Conservation (phyloP, 1,140 invertebrate genomes). For the Elysia chlorotica region DNA sequence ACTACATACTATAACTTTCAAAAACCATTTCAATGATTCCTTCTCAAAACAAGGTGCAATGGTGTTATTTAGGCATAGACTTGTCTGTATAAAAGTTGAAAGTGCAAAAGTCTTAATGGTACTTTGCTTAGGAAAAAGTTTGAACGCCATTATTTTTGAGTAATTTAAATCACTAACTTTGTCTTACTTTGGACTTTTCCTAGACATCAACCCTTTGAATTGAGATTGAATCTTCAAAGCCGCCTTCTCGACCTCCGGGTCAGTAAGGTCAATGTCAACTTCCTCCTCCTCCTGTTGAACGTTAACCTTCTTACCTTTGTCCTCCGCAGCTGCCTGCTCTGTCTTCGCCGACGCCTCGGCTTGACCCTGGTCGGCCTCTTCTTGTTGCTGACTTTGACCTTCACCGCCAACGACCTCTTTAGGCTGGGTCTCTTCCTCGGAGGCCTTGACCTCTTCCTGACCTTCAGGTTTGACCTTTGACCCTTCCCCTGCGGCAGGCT, state of each 20-base stretch:
- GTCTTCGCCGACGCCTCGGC: neutral
- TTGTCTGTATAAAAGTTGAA: no score
- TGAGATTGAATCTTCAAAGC: constrained; percentile 78
- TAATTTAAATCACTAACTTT: no score
- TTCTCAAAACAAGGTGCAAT: no score
- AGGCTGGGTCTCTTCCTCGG: neutral
- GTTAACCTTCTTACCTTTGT: neutral
- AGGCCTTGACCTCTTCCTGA: neutral
- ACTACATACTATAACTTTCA: no score
- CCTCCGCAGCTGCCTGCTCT: neutral
- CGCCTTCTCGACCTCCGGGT: constrained; percentile 80
- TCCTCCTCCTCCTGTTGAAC: constrained; percentile 27
- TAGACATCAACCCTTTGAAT: constrained; percentile 68
- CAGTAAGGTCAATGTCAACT: constrained; percentile 54
- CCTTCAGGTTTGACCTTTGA: neutral
- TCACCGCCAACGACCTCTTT: neutral
- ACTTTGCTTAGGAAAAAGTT: no score
- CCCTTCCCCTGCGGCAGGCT: neutral
- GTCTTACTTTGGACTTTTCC: constrained; percentile 22
- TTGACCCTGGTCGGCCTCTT: neutral
- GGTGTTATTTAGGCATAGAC: no score
- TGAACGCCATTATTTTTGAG: no score
- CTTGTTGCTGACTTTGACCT: neutral
- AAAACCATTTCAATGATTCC: no score
- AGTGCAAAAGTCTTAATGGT: no score